Percentiles rank a stretch among this genome's conserved stretches.
Conservation (phyloP, 1,140 invertebrate species). For the Caerostris extrusa region DNA sequence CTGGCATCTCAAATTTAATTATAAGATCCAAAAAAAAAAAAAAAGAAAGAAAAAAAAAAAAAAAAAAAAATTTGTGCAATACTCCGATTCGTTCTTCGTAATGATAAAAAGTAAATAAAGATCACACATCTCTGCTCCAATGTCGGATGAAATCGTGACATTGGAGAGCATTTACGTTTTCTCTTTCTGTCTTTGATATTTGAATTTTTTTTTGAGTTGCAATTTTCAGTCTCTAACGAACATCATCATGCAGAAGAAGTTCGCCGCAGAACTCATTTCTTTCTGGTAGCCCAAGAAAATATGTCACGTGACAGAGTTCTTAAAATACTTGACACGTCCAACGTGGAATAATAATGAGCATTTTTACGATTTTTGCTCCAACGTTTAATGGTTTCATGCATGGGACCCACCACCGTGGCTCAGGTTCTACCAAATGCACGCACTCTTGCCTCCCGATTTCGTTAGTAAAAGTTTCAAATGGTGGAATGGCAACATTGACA, state of each 20-base stretch:
- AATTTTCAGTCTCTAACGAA: constrained; percentile 25
- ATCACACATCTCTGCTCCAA: neutral
- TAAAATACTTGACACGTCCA: constrained; percentile 61
- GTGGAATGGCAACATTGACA: constrained; percentile 1
- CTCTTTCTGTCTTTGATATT: constrained; percentile 1
- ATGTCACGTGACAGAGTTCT: constrained; percentile 59
- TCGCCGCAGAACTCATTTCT: constrained; percentile 29
- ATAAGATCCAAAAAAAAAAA: neutral
- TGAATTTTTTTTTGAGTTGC: neutral
- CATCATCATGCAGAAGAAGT: constrained; percentile 41
- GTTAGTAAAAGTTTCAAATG: neutral
- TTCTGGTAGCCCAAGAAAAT: constrained; percentile 34
- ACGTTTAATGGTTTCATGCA: constrained; percentile 57
- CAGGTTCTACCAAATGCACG: constrained; percentile 29
- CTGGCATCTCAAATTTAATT: neutral
- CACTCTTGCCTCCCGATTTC: neutral
- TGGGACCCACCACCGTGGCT: constrained; percentile 30
- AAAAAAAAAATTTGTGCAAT: neutral
- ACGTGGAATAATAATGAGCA: constrained; percentile 49
- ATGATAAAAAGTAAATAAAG: neutral
- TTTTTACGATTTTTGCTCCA: constrained; percentile 51
- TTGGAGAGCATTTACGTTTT: constrained; percentile 1
- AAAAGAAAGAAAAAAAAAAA: neutral
- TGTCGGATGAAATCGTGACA: constrained; percentile 10
- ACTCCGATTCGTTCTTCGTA: neutral